phyloP scores from a whole-genome alignment of 2,113 vertebrate genomes.

The Triplophysa siluroides region DNA sequence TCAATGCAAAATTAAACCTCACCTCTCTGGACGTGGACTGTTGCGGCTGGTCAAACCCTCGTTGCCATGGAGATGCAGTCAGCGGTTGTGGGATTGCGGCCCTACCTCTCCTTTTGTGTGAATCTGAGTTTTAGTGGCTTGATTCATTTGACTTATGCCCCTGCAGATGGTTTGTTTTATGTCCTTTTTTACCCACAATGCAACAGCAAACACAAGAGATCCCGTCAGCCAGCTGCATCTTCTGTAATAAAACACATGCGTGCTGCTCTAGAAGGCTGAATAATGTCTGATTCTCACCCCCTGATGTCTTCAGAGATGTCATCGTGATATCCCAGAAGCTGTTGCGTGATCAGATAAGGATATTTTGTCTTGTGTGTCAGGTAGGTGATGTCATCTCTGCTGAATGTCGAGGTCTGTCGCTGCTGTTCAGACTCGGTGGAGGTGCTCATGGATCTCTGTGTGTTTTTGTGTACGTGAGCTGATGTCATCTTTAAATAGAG shows the following conservation, averaged over 20 bases:
- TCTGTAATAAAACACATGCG: background rate
- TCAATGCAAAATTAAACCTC: background rate
- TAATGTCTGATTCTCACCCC: background rate
- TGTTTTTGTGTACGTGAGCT: too few relatives aligned
- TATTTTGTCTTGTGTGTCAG: background rate
- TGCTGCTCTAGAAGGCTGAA: background rate
- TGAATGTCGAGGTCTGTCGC: background rate
- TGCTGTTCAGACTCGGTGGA: too few relatives aligned
- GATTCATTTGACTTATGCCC: background rate
- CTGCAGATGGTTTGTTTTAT: slow-evolving; percentile 42
- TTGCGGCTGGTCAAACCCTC: background rate
- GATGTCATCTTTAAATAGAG: too few relatives aligned
- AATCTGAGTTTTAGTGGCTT: background rate
- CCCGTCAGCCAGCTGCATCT: slow-evolving; percentile 9
- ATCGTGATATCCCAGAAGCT: background rate
- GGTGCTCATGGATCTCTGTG: too few relatives aligned
- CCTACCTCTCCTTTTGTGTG: background rate
- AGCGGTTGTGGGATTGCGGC: background rate
- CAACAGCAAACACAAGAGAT: background rate
- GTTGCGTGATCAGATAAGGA: slow-evolving; percentile 16
- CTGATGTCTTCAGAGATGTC: background rate
- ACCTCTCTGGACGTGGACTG: background rate
- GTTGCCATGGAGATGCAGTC: background rate
- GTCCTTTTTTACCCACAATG: slow-evolving; percentile 2
- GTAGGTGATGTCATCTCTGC: background rate